Percentiles rank a stretch among this genome's conserved stretches.
These are phyloP conservation scores for Patagioenas fasciata DNA, from an alignment of 2,113 vertebrate species.

Conservation along the genomic window DNA sequence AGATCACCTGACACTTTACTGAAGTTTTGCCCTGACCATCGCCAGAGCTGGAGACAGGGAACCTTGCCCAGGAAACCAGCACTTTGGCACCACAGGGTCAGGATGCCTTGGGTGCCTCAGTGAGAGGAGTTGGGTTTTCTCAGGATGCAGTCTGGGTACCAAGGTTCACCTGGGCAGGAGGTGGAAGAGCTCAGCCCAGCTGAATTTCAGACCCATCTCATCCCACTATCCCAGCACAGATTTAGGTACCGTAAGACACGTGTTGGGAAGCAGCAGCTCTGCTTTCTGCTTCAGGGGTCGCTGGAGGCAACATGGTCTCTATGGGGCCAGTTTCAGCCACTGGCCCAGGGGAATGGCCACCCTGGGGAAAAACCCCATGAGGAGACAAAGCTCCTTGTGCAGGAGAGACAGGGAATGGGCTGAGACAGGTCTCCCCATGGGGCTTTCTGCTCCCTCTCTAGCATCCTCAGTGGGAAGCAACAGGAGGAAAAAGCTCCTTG, in stretches of 20 bases:
- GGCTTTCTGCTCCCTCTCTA: not conserved
- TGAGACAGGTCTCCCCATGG: accelerated
- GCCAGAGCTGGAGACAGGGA: not conserved
- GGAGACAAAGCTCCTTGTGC: not conserved
- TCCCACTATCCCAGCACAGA: too few species aligned
- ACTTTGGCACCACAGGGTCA: accelerated
- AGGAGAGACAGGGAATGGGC: accelerated
- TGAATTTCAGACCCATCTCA: not conserved
- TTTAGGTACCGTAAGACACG: not conserved
- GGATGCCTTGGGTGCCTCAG: not conserved
- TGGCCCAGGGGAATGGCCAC: accelerated
- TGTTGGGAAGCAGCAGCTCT: not conserved
- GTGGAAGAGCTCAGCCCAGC: not conserved
- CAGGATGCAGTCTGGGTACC: accelerated
- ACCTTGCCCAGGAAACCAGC: not conserved
- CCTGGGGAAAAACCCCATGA: accelerated
- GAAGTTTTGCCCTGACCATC: not conserved
- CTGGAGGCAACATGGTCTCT: not conserved
- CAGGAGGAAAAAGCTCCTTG: not conserved
- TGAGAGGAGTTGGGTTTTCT: not conserved
- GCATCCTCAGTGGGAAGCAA: not conserved
- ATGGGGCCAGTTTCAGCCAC: accelerated
- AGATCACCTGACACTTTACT: not conserved
- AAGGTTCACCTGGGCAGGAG: not conserved
- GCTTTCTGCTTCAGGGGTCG: accelerated